Evolutionary conservation across 2,888 invertebrate species (phyloP), one percentile per base, ranked within the genome.

Genomic region (Limnephilus rhombicus): DNA sequence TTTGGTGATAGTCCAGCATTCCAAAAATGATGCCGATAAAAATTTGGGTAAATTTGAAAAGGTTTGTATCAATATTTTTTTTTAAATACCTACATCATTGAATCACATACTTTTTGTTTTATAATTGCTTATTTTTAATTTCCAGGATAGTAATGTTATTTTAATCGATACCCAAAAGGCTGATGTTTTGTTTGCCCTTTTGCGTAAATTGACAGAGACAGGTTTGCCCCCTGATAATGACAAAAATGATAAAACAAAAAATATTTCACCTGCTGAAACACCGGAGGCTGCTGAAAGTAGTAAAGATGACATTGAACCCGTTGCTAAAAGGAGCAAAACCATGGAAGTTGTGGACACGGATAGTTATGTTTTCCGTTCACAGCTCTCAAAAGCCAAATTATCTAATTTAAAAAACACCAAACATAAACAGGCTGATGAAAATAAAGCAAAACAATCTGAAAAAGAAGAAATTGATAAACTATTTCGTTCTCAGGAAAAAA

Each of bases 81-180:
- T n/a, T n/a, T n/a, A n/a, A n/a, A n/a, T n/a, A n/a, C n/a, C n/a
- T 53, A 53, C 18, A 18, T 53, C 53, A 53, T 18, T 53, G 53
- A 53, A 53, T 15, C 4, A 18, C 4, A 53, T 53, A 18, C 1
- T 4, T 53, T 53, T 53, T 4, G 5, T 53, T 53, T 53, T 53
- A 53, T 3, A 53, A 53, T 18, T 18, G 53, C 18, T 53, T 18
- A 68, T 68, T 24, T 68, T 29, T 80, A 31, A 18, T 80, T 86
- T 91, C n/a, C 80, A 91, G 91, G 91, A 86, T 41, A 86, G 89
- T 49, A 92, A 91, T 91, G 68, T 88, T 68, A 37, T 91, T 49
- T 34, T 86, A 24, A 92, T 92, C n/a, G 92, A 92, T 85, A 91
- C 92, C 13, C 92, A 92, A 83, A 92, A 92, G 81, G 85, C 89